Evolutionary conservation across 2,113 vertebrate genomes (phyloP).

Genomic region (Thunnus thynnus): DNA sequence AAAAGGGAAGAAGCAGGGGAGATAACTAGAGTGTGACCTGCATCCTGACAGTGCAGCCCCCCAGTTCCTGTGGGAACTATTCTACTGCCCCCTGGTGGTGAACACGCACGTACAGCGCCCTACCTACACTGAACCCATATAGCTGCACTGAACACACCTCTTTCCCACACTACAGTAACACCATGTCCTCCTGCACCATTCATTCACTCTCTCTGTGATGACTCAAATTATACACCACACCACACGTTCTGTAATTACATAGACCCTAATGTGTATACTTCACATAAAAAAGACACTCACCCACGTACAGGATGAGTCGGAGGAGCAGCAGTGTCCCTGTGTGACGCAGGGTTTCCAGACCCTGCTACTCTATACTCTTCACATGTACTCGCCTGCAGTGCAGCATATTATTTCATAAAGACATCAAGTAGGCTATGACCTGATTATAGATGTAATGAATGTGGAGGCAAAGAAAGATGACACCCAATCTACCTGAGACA

Average conservation of each 20-base stretch:
- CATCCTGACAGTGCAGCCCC: constrained; percentile 46
- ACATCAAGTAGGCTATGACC: constrained; percentile 64
- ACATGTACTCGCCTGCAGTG: constrained; percentile 44
- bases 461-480: constrained; percentile 47
- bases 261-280: constrained; percentile 30
- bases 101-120: background rate
- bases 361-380: constrained; percentile 55
- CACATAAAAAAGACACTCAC: constrained; percentile 24
- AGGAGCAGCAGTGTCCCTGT: background rate
- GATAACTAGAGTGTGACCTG: constrained; percentile 61
- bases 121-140: background rate
- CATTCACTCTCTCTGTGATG: constrained; percentile 56
- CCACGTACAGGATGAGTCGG: constrained; percentile 13
- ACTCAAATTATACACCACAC: constrained; percentile 50
- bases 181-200: constrained; percentile 20
- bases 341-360: constrained; percentile 52
- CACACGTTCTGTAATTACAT: constrained; percentile 58
- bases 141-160: constrained; percentile 14
- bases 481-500: constrained; percentile 54
- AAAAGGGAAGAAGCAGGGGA: constrained; percentile 40
- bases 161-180: constrained; percentile 51
- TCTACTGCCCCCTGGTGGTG: constrained; percentile 85
- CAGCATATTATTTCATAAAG: constrained; percentile 52
- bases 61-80: constrained; percentile 67
- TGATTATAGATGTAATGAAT: constrained; percentile 53